A percentile compares a stretch with the other conserved stretches of the same genome.
Evolutionary conservation across 2,797 vertebrate species (phyloP).

Genomic region (Chloroceryle amazona): DNA sequence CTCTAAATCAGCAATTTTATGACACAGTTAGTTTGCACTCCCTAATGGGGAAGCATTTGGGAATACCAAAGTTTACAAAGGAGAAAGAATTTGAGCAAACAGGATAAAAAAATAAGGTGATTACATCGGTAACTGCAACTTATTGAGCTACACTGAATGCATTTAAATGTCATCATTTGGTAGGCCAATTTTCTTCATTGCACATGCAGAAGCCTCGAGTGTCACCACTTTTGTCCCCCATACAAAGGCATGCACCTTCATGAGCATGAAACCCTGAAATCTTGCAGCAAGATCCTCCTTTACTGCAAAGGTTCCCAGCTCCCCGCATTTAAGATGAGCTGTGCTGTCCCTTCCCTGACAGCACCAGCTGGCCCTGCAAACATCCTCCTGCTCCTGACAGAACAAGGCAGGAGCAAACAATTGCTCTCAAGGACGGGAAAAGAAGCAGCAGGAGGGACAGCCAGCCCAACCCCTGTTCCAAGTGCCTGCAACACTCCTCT

Average conservation of each 20-base stretch:
- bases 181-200: neutral
- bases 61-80: neutral
- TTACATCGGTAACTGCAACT: neutral
- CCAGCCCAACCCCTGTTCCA: neutral
- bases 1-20: conserved; percentile 29
- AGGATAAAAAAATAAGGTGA: neutral
- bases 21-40: neutral
- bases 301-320: neutral
- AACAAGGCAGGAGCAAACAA: neutral
- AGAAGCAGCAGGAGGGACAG: neutral
- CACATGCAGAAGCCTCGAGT: accelerated
- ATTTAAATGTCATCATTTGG: neutral
- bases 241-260: neutral
- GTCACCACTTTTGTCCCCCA: neutral
- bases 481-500: neutral
- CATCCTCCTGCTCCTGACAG: neutral
- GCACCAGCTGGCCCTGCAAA: neutral
- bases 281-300: neutral
- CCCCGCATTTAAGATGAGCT: neutral
- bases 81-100: neutral
- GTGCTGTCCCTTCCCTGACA: neutral
- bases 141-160: neutral
- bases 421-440: neutral
- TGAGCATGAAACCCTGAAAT: neutral
- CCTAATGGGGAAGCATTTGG: neutral